Percentiles rank a stretch among this genome's conserved stretches.
phyloP scores from a whole-genome alignment of 35 echinoderm and acorn worm genomes.

The Amphiura filiformis region DNA sequence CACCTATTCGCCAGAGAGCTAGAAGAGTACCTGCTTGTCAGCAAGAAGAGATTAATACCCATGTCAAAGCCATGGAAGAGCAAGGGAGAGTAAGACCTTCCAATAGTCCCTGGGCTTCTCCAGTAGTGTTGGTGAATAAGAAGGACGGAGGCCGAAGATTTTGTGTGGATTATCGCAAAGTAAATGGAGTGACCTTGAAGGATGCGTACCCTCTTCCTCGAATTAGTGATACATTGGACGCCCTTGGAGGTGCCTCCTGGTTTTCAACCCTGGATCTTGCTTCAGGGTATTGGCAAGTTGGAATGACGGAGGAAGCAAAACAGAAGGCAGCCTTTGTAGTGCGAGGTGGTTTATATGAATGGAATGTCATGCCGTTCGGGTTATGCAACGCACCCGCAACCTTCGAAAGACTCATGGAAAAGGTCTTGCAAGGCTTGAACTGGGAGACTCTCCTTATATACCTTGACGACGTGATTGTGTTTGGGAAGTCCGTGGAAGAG shows the following conservation, averaged over 20 bases:
- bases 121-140: conserved; percentile 50
- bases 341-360: conserved; percentile 30
- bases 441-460: conserved; percentile 27
- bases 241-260: conserved; percentile 7
- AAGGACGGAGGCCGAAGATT: conserved; percentile 53
- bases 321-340: conserved; percentile 38
- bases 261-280: conserved; percentile 45
- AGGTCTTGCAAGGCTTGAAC: background rate
- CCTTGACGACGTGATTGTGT: conserved; percentile 38
- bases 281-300: conserved; percentile 59
- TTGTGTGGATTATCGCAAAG: conserved; percentile 48
- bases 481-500: conserved; percentile 10
- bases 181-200: conserved; percentile 19
- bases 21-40: background rate
- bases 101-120: conserved; percentile 47
- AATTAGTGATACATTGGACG: conserved; percentile 50
- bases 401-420: conserved; percentile 43
- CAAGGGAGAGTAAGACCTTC: conserved; percentile 19
- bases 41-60: conserved; percentile 25
- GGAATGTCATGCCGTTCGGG: conserved; percentile 49
- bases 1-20: conserved; percentile 10
- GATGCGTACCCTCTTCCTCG: conserved; percentile 52
- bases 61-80: background rate
- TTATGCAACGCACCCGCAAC: conserved; percentile 35
- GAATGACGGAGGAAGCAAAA: conserved; percentile 28